Conservation (phyloP, 2,113 vertebrate genomes). For the Catharus bicknelli region DNA sequence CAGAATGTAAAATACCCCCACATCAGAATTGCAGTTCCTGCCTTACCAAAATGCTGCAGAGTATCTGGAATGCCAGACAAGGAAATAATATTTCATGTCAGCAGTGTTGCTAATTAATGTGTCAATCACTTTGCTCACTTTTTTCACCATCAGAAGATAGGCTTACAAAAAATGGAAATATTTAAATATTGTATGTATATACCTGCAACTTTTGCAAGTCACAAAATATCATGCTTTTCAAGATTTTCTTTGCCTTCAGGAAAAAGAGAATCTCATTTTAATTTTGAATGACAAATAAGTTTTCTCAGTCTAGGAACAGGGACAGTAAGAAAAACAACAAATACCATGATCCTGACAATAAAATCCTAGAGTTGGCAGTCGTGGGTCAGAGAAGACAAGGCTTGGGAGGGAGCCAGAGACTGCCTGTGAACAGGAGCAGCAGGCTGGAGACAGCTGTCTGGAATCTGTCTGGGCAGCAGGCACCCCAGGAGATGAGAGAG, state of each 20-base stretch:
- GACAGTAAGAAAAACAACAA: constrained; percentile 43
- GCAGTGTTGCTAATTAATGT: not conserved
- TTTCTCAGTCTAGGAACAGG: constrained; percentile 27
- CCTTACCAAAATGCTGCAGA: not conserved
- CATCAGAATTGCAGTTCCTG: not conserved
- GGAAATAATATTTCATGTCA: constrained; percentile 8
- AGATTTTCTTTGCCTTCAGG: not conserved
- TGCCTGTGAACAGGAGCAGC: constrained; percentile 51
- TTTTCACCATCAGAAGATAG: not conserved
- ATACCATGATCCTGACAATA: constrained; percentile 37
- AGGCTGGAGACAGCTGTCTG: constrained; percentile 67
- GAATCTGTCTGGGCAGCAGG: constrained; percentile 59
- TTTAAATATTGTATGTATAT: not conserved
- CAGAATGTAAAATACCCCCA: not conserved
- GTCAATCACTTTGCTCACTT: not conserved
- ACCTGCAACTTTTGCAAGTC: not conserved
- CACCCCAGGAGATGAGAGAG: constrained; percentile 45
- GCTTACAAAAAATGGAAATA: not conserved
- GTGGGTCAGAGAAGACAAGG: constrained; percentile 44
- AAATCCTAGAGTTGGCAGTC: constrained; percentile 23
- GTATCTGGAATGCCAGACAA: not conserved
- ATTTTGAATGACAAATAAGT: constrained; percentile 17
- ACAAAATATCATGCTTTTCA: not conserved
- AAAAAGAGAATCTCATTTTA: constrained; percentile 16
- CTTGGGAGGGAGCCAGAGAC: constrained; percentile 53